Evolutionary conservation across 2,797 vertebrate genomes (phyloP).

Genomic region (Gouania willdenowi): DNA sequence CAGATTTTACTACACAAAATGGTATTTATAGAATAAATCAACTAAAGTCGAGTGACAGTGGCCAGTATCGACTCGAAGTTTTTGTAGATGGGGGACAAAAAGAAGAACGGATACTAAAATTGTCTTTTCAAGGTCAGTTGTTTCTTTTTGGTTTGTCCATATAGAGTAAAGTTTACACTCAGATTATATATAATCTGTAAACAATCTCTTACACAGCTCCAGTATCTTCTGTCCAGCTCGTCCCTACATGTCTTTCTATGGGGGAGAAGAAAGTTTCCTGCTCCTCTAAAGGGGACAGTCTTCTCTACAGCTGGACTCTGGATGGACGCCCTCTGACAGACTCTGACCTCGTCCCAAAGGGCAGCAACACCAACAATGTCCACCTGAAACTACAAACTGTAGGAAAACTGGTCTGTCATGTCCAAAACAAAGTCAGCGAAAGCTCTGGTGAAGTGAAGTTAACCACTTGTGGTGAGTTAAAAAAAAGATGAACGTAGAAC

Average conservation of each 20-base stretch:
- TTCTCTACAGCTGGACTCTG: constrained; percentile 47
- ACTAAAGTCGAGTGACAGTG: constrained; percentile 8
- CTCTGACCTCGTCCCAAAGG: constrained; percentile 10
- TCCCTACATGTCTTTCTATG: constrained; percentile 35
- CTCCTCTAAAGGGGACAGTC: constrained; percentile 32
- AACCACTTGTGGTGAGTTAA: neutral
- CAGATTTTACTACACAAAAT: constrained; percentile 3
- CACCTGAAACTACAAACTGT: neutral
- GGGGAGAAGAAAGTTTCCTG: constrained; percentile 44
- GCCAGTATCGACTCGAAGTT: neutral
- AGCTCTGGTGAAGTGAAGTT: neutral
- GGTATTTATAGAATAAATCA: constrained; percentile 29
- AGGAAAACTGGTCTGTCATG: neutral
- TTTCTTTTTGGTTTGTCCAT: no score
- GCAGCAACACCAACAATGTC: neutral
- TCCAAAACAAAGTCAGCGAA: neutral
- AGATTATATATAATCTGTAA: no score
- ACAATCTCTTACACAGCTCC: constrained; percentile 45
- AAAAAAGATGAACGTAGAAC: no score
- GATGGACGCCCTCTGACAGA: constrained; percentile 23
- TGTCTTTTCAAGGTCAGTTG: constrained; percentile 53
- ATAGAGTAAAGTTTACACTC: no score
- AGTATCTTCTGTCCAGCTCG: constrained; percentile 33
- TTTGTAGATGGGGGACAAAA: rapidly evolving
- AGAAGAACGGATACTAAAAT: rapidly evolving